Base-by-base conservation (phyloP, 2,797 vertebrate genomes). In the Microhierax caerulescens region DNA sequence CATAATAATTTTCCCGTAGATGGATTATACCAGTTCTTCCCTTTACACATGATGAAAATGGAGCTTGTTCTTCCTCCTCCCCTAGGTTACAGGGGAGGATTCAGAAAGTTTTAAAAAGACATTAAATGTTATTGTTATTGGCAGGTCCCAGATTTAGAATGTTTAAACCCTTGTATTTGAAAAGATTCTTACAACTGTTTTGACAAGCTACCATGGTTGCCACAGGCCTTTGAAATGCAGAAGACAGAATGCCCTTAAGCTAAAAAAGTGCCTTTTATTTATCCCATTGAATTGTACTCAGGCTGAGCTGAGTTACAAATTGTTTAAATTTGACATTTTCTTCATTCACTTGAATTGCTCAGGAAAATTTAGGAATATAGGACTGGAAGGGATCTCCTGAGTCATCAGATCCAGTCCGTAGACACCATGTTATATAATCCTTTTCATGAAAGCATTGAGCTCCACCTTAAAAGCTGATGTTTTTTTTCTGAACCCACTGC, bases 191-290 rank as follows among this genome's bases (percentile, higher is more conserved):
- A 53, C 1, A 18, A 60, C 16, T 80, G 60, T 43, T 95, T 57
- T 93, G 93, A 94, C 78, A 87, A 64, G 48, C 72, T 47, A 68
- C 43, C 32, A 25, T 25, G 48, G 56, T 53, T 94, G 97, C 94
- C 83, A 93, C 36, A 72, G 78, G 88, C 45, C 84, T 91, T 83
- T 89, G 88, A 94, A 97, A 96, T 34, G 70, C 84, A 94, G 80
- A 70, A 92, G 51, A 56, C 59, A 88, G n/a, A 94, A 95, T 39
- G 54, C 37, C 70, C 90, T 89, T 76, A 85, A 89, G 70, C 77
- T 77, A 64, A 57, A 95, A 57, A 74, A 84, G 56, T 65, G 45
- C 34, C 90, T 92, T 90, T 94, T 77, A 80, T 82, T 92, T 68
- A 77, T 68, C 64, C 56, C 74, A 13, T 4, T 74, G 65, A 92